Evolutionary conservation across 2,797 vertebrate species (phyloP).

Genomic region (Sus cebifrons): DNA sequence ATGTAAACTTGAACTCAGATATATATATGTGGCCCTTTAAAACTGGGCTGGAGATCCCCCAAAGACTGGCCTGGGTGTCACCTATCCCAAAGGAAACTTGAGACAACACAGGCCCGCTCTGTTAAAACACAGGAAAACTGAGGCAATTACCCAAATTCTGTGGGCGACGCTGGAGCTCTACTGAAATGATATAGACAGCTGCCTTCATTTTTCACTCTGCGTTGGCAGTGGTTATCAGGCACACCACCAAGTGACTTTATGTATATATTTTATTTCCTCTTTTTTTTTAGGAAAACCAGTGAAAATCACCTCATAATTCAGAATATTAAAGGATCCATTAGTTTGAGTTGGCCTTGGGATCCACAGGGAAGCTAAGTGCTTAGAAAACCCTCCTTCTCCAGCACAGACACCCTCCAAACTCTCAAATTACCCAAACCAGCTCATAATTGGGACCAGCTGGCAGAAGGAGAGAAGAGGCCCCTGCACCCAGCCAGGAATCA

Average conservation of each 20-base stretch:
- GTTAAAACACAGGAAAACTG: not conserved
- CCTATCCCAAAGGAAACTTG: not conserved
- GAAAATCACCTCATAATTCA: conserved; percentile 86
- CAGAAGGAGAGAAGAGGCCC: not conserved
- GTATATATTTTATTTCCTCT: conserved; percentile 68
- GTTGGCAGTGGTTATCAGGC: not conserved
- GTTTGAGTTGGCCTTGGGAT: conserved; percentile 78
- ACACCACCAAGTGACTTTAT: conserved; percentile 4
- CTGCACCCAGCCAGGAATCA: not conserved
- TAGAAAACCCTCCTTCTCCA: conserved; percentile 47
- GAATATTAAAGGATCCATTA: conserved; percentile 84
- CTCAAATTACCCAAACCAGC: conserved; percentile 63
- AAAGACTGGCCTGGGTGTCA: not conserved
- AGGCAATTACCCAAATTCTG: not conserved
- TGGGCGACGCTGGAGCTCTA: not conserved
- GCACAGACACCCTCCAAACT: conserved; percentile 20
- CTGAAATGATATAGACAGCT: not conserved
- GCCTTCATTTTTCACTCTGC: not conserved
- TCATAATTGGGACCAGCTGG: conserved; percentile 81
- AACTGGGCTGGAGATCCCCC: not conserved
- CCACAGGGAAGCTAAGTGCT: conserved; percentile 56
- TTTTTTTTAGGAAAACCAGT: conserved; percentile 48
- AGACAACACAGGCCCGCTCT: not conserved
- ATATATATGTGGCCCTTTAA: not conserved
- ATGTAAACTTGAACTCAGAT: not conserved